Evolutionary conservation across 2,797 vertebrate genomes (phyloP).

Genomic region (Coreius guichenoti): DNA sequence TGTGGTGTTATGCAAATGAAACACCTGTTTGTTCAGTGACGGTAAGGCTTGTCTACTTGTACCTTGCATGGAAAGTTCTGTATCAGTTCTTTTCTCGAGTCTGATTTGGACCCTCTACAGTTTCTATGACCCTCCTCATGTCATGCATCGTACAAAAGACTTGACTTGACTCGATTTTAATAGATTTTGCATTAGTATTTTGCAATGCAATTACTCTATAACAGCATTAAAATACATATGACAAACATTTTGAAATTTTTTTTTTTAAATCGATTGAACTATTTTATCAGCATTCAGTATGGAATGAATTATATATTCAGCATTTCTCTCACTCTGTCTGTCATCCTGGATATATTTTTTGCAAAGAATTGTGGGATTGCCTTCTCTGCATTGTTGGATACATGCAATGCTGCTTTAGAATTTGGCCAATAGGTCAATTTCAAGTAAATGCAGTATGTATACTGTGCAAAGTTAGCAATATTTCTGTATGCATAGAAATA

Average conservation of each 20-base stretch:
- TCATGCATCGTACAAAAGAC: background rate
- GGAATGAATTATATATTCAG: background rate
- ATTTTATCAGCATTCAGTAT: background rate
- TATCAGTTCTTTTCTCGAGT: background rate
- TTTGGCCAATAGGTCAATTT: background rate
- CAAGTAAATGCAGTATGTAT: background rate
- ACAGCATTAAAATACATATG: background rate
- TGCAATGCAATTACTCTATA: background rate
- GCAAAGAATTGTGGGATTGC: background rate
- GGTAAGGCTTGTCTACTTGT: background rate
- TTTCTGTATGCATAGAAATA: background rate
- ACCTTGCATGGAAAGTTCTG: background rate
- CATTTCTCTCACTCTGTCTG: background rate
- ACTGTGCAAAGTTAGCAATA: background rate
- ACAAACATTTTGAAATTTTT: background rate
- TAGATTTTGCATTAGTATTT: background rate
- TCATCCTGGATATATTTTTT: background rate
- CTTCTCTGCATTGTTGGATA: background rate
- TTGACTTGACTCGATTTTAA: background rate
- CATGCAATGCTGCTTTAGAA: background rate
- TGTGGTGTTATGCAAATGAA: constrained; percentile 50
- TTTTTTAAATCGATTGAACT: too few species aligned
- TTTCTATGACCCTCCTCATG: background rate
- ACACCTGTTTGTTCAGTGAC: constrained; percentile 52
- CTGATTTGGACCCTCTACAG: background rate